Base-by-base conservation (phyloP, 2,797 vertebrate genomes). In the Mus minutoides region DNA sequence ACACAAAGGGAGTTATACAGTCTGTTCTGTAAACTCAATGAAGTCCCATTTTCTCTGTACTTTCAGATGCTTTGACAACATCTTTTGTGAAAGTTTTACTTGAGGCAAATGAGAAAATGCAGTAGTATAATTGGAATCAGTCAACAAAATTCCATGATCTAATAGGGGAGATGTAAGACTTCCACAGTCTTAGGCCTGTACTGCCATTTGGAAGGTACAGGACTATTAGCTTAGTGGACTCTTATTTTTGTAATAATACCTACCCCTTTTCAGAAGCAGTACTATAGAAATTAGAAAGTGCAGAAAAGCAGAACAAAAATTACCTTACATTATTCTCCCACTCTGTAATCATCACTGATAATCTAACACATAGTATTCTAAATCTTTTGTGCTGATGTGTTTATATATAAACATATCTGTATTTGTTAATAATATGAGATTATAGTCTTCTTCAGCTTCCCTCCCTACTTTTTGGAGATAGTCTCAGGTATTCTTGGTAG, bases 271-370 rank as follows among this genome's bases (percentile, higher is more conserved):
- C 31, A 52, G 40, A 95, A 92, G 26, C 64, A 92, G 40, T 94
- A 43, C 19, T 92, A 0, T 83, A 91, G 56, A 89, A 71, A 90
- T 94, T 95, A 93, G 54, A 93, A 95, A 91, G 94, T 86, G 92
- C 26, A 58, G 4, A 88, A 75, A 7, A 79, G 49, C 69, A 94
- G 89, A 13, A n/a, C n/a, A 87, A 5, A 88, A 83, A 87, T 82
- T 90, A 13, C 13, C 77, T 76, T 92, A 21, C 11, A 43, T 64
- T 62, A 67, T 82, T 5, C n/a, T 6, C 90, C 3, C 10, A 19
- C 92, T 73, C 10, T n/a, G 8, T 84, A 89, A 71, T 92, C 62
- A 75, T 21, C 62, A 21, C 14, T 92, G 43, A 88, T 92, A 91
- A 76, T 75, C 67, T 83, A 77, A 34, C 84, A 49, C 26, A 76